phyloP scores from a whole-genome alignment of 2,888 invertebrate species.

The Cryptocephalus primarius region DNA sequence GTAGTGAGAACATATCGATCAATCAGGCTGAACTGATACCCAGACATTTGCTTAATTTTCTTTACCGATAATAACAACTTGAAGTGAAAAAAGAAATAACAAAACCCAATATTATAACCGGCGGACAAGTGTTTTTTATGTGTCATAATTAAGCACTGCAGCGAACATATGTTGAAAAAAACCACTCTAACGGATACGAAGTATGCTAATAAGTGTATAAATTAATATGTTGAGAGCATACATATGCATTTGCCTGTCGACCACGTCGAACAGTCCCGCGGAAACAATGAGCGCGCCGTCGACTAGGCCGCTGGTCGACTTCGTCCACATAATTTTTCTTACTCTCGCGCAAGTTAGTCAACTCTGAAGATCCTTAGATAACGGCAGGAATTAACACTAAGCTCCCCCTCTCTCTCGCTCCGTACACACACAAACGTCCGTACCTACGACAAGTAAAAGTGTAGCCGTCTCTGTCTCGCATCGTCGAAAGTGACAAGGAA shows the following conservation, averaged over 20 bases:
- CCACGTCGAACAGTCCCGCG: background rate
- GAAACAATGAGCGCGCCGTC: slow-evolving; percentile 26
- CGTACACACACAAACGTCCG: no score
- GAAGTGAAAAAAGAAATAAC: no score
- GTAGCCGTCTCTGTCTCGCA: slow-evolving; percentile 11
- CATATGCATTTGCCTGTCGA: slow-evolving; percentile 34
- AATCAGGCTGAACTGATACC: no score
- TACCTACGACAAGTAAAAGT: slow-evolving; percentile 24
- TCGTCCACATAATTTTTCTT: slow-evolving; percentile 39
- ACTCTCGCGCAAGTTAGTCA: slow-evolving; percentile 40
- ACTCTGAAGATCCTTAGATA: slow-evolving; percentile 41
- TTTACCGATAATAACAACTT: no score
- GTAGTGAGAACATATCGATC: no score
- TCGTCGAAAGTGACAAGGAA: slow-evolving; percentile 9
- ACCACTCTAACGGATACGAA: slow-evolving; percentile 39
- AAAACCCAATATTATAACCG: slow-evolving; percentile 7
- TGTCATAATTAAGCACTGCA: slow-evolving; percentile 35
- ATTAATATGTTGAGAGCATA: slow-evolving; percentile 42
- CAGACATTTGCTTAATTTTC: no score
- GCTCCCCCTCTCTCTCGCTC: no score
- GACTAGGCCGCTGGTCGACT: slow-evolving; percentile 26
- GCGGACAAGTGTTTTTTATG: slow-evolving; percentile 25
- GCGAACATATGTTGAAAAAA: slow-evolving; percentile 38
- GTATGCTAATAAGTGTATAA: slow-evolving; percentile 42
- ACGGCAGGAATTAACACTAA: slow-evolving; percentile 40